Base-by-base conservation (phyloP, 2,888 invertebrate genomes). In the Aquatica leii region DNA sequence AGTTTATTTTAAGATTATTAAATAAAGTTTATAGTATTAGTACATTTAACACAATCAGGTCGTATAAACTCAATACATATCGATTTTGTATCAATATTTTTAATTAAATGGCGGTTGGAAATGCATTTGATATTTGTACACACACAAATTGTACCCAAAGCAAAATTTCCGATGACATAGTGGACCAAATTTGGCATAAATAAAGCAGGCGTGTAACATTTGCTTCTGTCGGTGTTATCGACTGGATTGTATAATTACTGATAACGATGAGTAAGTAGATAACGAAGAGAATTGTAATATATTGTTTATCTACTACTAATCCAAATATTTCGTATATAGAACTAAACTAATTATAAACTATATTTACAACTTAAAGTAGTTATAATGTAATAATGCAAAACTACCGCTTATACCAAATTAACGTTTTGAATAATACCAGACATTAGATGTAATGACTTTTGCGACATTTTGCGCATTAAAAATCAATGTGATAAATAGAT, bases 401-500 rank as follows among this genome's bases (percentile, higher is more conserved):
- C n/a, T n/a, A n/a, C n/a, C n/a, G n/a, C n/a, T n/a, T n/a, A n/a
- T n/a, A n/a, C n/a, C n/a, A n/a, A n/a, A n/a, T n/a, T n/a, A n/a
- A n/a, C n/a, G n/a, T n/a, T n/a, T n/a, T n/a, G n/a, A n/a, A n/a
- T n/a, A n/a, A n/a, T n/a, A n/a, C n/a, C n/a, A n/a, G n/a, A n/a
- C n/a, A n/a, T n/a, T n/a, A n/a, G n/a, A n/a, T n/a, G n/a, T n/a
- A n/a, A n/a, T n/a, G n/a, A n/a, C n/a, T n/a, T n/a, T n/a, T n/a
- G n/a, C n/a, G n/a, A n/a, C n/a, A n/a, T n/a, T n/a, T n/a, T n/a
- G 24, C 24, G 2, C 24, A 24, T 24, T 24, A 53, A 31, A 58
- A 68, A 69, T 68, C 59, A 65, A 67, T 67, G 59, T 63, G 63
- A 62, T 51, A 63, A 66, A 69, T 65, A 57, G 63, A 41, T 48